Evolutionary conservation across 2,888 invertebrate species (phyloP).

Genomic region (Plebejus melissa): DNA sequence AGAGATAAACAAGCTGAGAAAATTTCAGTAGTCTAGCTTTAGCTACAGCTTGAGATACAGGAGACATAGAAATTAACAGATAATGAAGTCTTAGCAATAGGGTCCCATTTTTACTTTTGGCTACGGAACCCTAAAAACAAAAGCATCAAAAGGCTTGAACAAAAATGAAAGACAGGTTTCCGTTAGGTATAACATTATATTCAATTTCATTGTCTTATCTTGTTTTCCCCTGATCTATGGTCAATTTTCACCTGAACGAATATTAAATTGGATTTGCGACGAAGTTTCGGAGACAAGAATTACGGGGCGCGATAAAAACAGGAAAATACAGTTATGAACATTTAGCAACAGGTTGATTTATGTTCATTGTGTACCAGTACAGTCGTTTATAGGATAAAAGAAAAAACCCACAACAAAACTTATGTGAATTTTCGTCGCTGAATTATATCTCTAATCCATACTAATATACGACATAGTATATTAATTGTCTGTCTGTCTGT

Average conservation of each 20-base stretch:
- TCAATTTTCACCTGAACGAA: constrained; percentile 23
- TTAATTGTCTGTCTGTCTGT: no score
- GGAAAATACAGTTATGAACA: constrained; percentile 28
- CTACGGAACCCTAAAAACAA: no score
- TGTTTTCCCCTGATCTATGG: neutral
- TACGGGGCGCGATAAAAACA: constrained; percentile 14
- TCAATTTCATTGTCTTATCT: neutral
- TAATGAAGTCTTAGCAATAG: no score
- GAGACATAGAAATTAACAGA: no score
- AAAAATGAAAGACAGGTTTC: neutral
- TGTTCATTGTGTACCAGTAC: constrained; percentile 22
- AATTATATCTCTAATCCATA: no score
- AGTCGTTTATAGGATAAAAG: constrained; percentile 8
- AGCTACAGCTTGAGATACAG: no score
- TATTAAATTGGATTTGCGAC: constrained; percentile 21
- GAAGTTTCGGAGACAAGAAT: constrained; percentile 19
- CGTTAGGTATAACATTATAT: neutral
- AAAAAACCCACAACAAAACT: no score
- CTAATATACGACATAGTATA: no score
- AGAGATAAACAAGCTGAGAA: no score
- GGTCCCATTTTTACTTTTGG: no score
- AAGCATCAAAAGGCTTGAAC: neutral
- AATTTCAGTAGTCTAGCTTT: no score
- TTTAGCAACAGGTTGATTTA: constrained; percentile 27
- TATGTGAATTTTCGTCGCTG: no score